Conservation (phyloP, 2,797 vertebrate genomes). For the Myotis pilosus region DNA sequence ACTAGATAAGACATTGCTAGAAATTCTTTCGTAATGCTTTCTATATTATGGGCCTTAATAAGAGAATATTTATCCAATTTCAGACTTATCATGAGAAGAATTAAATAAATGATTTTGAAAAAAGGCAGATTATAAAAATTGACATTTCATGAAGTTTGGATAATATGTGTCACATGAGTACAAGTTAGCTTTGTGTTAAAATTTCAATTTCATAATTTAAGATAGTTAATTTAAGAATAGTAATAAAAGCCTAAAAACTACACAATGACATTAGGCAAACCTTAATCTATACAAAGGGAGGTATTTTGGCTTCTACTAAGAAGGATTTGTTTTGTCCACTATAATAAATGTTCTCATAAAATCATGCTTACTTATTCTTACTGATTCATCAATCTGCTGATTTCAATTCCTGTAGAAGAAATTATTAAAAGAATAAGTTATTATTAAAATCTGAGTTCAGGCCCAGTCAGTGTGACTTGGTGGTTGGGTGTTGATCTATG, state of each 20-base stretch:
- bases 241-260: background rate
- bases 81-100: background rate
- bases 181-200: background rate
- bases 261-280: background rate
- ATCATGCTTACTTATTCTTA: background rate
- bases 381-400: background rate
- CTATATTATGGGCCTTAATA: background rate
- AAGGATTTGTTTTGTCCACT: background rate
- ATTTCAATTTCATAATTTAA: background rate
- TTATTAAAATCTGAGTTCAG: background rate
- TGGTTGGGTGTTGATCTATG: background rate
- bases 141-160: background rate
- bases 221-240: background rate
- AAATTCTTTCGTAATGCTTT: background rate
- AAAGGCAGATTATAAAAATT: background rate
- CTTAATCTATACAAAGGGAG: background rate
- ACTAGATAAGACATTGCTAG: background rate
- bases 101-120: background rate
- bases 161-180: background rate
- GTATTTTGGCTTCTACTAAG: background rate
- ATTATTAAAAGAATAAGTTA: background rate
- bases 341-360: background rate
- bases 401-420: background rate
- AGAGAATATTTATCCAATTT: background rate
- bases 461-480: background rate